Base-by-base conservation (phyloP, 92 coral and sea anemone genomes). In the Epizoanthus illoricatus region DNA sequence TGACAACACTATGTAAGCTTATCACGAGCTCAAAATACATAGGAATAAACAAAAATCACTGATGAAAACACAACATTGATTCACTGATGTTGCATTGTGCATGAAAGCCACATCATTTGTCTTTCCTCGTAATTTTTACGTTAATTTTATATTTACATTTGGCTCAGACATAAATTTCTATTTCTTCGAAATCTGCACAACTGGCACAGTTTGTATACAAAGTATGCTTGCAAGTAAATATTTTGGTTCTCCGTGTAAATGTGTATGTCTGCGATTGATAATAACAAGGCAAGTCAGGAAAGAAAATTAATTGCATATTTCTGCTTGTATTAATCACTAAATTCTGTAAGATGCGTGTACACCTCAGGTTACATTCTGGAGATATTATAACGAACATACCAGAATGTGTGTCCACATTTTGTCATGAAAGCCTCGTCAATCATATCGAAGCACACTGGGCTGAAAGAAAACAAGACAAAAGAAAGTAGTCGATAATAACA, bases 371-470 rank as follows among this genome's bases (percentile, higher is more conserved):
- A 61, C 43, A 28, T 28, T 28, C 56, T 49, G 8, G 13, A 49
- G 15, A 49, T 49, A 49, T 8, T 9, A 8, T 49, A 8, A 49
- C 56, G 56, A 49, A 49, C 98, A 88, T 62, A 95, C 98, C 98
- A 95, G 82, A 95, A 95, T 4, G 96, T 95, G 84, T 95, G 98
- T 71, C 98, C 98, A 88, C 98, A 95, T 89, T 95, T 95, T 19
- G 98, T 95, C 97, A 95, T 95, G 71, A 93, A 94, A 28, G 98
- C 98, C 68, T 95, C 98, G 68, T 95, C 98, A 67, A 95, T 95
- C 59, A 94, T 95, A 80, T 95, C 98, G 75, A 95, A 95, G 87
- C 98, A 95, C 85, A 95, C 93, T 43, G 98, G 98, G 87, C 98
- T 95, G 91, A 75, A 72, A 65, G 43, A 71, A 60, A 80, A 64